These are phyloP conservation scores for Pongo pygmaeus DNA, from an alignment of 2,113 vertebrate genomes.

Conservation along the genomic window DNA sequence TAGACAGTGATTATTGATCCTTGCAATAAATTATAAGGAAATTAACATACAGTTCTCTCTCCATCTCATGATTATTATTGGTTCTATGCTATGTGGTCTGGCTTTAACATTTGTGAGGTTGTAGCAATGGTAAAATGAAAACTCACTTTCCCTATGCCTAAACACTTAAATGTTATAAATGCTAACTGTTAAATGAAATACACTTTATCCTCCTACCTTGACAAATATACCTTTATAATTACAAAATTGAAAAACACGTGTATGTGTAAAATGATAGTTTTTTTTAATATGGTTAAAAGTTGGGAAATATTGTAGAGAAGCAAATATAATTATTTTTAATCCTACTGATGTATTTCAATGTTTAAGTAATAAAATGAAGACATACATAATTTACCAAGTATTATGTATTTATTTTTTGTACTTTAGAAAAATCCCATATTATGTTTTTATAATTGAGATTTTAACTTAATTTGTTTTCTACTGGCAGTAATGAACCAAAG, in stretches of 20 bases:
- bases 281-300: background rate
- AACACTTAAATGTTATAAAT: background rate
- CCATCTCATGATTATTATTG: background rate
- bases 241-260: background rate
- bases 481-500: background rate
- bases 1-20: background rate
- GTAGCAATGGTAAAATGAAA: background rate
- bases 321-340: background rate
- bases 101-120: background rate
- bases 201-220: background rate
- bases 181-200: background rate
- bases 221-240: background rate
- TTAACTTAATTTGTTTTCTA: background rate
- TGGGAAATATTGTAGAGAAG: background rate
- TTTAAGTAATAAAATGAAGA: slow-evolving; percentile 37
- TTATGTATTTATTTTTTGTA: background rate
- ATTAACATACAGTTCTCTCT: background rate
- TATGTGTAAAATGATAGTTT: background rate
- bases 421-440: background rate
- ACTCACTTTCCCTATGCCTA: background rate
- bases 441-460: slow-evolving; percentile 22
- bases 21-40: background rate
- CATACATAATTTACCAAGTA: background rate
- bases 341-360: background rate
- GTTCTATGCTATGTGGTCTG: background rate